Conservation (phyloP, 2,797 vertebrate species). For the Lindbergichthys nudifrons region DNA sequence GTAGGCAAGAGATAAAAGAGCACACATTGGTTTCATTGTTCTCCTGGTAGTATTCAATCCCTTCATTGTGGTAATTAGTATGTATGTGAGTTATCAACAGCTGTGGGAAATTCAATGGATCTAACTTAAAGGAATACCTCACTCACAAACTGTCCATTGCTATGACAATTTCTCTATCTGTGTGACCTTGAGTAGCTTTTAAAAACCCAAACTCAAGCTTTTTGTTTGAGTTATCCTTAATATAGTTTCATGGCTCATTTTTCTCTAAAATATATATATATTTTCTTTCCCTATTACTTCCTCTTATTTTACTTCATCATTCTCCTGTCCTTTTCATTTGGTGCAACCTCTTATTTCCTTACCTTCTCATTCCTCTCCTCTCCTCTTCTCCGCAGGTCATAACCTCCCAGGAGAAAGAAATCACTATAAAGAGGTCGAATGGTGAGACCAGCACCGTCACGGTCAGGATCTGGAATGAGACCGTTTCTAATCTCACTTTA, state of each 20-base stretch:
- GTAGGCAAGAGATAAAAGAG: conserved; percentile 36
- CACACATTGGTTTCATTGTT: neutral
- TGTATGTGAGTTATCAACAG: neutral
- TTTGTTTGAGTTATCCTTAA: too few species aligned
- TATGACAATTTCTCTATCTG: too few species aligned
- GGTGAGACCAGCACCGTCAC: conserved; percentile 88
- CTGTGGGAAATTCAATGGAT: neutral
- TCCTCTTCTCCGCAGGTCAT: conserved; percentile 77
- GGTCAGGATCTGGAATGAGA: conserved; percentile 90
- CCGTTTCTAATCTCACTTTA: conserved; percentile 89
- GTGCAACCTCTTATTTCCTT: too few species aligned
- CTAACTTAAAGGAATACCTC: neutral
- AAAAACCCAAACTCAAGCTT: too few species aligned
- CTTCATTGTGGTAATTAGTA: too few species aligned
- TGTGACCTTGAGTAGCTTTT: too few species aligned
- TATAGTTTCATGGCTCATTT: too few species aligned
- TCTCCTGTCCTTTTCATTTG: neutral
- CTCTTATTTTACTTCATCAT: neutral
- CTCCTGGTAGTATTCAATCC: too few species aligned
- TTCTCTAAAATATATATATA: too few species aligned
- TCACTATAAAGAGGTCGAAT: conserved; percentile 86
- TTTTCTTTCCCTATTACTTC: too few species aligned
- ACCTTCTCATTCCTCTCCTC: neutral
- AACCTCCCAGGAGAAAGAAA: conserved; percentile 89
- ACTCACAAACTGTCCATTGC: too few species aligned